Conservation (phyloP, 2,797 vertebrate genomes). For the Takifugu ocellatus region DNA sequence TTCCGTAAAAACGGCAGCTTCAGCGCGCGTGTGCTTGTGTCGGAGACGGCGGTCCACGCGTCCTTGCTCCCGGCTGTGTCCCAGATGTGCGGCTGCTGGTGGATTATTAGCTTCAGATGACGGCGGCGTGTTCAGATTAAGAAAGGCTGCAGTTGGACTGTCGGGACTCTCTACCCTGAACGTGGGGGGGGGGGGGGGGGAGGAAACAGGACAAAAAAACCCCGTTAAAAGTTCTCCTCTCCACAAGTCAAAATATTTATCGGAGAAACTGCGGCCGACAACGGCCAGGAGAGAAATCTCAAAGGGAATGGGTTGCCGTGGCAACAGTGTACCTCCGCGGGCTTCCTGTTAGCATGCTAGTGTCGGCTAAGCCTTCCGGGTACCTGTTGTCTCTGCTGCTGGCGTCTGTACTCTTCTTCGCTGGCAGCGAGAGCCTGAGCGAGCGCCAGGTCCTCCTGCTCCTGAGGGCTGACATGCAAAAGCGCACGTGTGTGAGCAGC, state of each 20-base stretch:
- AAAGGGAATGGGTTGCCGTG: slow-evolving; percentile 21
- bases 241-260: neutral
- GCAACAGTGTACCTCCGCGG: slow-evolving; percentile 63
- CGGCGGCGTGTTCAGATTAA: slow-evolving; percentile 43
- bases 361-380: slow-evolving; percentile 72
- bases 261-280: neutral
- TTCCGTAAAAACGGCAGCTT: slow-evolving; percentile 63
- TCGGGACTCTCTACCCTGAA: slow-evolving; percentile 72
- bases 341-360: slow-evolving; percentile 72
- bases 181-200: slow-evolving; percentile 15
- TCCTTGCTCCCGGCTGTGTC: slow-evolving; percentile 41
- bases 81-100: slow-evolving; percentile 43
- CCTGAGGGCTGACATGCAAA: slow-evolving; percentile 74
- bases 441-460: slow-evolving; percentile 84
- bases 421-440: slow-evolving; percentile 84
- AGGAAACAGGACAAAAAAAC: neutral
- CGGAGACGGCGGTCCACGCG: slow-evolving; percentile 52
- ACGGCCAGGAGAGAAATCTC: slow-evolving; percentile 10
- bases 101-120: slow-evolving; percentile 24
- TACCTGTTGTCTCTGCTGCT: slow-evolving; percentile 85
- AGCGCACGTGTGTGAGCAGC: neutral
- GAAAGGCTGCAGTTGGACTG: slow-evolving; percentile 76
- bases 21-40: slow-evolving; percentile 63
- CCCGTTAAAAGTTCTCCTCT: neutral
- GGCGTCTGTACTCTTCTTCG: slow-evolving; percentile 78